Evolutionary conservation across 2,113 vertebrate species (phyloP), one percentile per base, ranked within the genome.

Genomic region (Muscicapa adusta): DNA sequence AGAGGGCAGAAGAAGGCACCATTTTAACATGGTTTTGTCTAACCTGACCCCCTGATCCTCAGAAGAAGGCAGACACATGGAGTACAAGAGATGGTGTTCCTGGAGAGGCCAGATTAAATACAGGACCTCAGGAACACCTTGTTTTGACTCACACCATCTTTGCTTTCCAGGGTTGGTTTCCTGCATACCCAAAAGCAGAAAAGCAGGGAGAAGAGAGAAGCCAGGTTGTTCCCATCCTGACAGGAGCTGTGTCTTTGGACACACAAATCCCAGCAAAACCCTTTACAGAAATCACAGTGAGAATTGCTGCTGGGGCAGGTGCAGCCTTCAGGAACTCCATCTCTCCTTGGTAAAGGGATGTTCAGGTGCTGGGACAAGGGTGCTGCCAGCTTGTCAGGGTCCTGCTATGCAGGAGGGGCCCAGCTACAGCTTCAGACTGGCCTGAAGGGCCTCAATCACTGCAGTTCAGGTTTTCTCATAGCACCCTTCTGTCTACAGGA

Each of bases 291-390:
- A 74, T 60, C 38, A 67, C 38, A 56, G 7, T 18, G 29, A 54
- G 42, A 86, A 34, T 25, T 0, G 0, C 31, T 57, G n/a, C 40
- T 18, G 17, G 38, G 33, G 17, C 45, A 81, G 65, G 53, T 4
- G 2, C 34, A 60, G 3, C 53, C 29, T 17, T 40, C 2, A 1
- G 45, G 18, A 28, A 9, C 38, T 48, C 31, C 71, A 65, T 60
- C 19, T 3, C 23, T 70, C 50, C 63, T 73, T 0, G 1, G 16
- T 18, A 60, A 62, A 26, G 11, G 24, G 19, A 17, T 29, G 9
- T 58, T 90, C 57, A 38, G 20, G 8, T 54, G 38, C 29, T 26
- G 16, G 24, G 51, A 42, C 38, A 83, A 79, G 19, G 25, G 33
- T 38, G 26, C 14, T 85, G 50, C n/a, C 62, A 82, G 40, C 26